phyloP scores from a whole-genome alignment of 2,113 vertebrate genomes.

The Elephas maximus region DNA sequence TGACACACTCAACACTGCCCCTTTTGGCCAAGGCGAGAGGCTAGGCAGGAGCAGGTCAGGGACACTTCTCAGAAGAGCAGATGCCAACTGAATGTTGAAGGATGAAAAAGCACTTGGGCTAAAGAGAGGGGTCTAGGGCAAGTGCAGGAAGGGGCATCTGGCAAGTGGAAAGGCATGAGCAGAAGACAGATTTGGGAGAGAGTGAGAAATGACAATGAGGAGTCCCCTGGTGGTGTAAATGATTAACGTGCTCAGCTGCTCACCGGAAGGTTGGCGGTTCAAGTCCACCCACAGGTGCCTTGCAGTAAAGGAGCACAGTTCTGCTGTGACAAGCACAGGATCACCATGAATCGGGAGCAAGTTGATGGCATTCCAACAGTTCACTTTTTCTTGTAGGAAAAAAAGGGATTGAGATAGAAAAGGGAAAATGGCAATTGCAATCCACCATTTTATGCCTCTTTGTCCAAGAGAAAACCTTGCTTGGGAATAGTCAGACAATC shows the following conservation, averaged over 20 bases:
- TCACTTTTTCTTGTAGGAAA: neutral
- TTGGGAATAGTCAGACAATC: accelerated
- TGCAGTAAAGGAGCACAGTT: neutral
- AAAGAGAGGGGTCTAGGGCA: neutral
- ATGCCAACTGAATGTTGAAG: neutral
- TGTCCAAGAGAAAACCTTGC: neutral
- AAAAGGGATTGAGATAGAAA: accelerated
- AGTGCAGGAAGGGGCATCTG: neutral
- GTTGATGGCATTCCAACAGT: accelerated
- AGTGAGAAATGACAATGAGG: accelerated
- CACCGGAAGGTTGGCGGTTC: neutral
- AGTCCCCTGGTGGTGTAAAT: neutral
- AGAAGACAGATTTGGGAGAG: neutral
- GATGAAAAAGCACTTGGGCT: no score
- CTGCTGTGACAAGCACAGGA: neutral
- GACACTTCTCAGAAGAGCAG: neutral
- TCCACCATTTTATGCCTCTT: accelerated
- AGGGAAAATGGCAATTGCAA: accelerated
- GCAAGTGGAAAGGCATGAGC: accelerated
- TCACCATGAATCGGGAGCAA: neutral
- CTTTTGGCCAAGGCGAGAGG: accelerated
- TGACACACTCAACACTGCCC: accelerated
- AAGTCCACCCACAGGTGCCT: neutral
- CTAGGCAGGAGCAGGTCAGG: neutral
- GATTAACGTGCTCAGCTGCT: neutral